Conservation (phyloP, 1,140 invertebrate genomes). For the Drosophila sproati region DNA sequence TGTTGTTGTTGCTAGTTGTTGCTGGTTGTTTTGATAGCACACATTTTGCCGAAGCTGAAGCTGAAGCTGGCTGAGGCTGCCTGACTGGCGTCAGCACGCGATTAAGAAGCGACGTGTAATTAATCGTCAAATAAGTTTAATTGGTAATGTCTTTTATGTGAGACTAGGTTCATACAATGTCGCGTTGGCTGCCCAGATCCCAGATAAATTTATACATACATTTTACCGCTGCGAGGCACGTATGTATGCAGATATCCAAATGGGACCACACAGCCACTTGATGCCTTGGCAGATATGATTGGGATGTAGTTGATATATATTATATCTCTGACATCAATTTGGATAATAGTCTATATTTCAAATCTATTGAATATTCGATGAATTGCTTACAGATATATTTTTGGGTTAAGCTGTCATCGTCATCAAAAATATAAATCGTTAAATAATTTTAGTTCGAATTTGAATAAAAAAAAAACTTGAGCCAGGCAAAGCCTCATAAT, state of each 20-base stretch:
- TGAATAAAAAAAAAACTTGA: no score
- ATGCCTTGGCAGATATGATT: background rate
- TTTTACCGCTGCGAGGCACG: background rate
- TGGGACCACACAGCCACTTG: constrained; percentile 3
- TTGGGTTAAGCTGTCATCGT: no score
- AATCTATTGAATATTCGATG: no score
- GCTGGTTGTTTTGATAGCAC: constrained; percentile 71
- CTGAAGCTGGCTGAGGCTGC: constrained; percentile 14
- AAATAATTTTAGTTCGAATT: no score
- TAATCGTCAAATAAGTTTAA: constrained; percentile 83
- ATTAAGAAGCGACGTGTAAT: constrained; percentile 74
- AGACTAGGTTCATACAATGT: constrained; percentile 51
- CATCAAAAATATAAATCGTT: no score
- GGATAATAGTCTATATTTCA: background rate
- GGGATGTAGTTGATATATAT: background rate
- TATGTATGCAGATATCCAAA: constrained; percentile 1
- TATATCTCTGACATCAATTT: constrained; percentile 7
- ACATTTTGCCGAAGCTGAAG: constrained; percentile 62
- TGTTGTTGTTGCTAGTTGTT: constrained; percentile 27
- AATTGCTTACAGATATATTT: no score
- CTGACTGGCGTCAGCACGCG: constrained; percentile 63
- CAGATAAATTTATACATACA: constrained; percentile 44
- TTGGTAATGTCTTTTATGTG: constrained; percentile 76
- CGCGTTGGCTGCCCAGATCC: constrained; percentile 47
- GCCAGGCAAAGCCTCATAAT: no score